These are phyloP conservation scores for Aselliscus stoliczkanus DNA, from an alignment of 2,797 vertebrate genomes.

Conservation along the genomic window DNA sequence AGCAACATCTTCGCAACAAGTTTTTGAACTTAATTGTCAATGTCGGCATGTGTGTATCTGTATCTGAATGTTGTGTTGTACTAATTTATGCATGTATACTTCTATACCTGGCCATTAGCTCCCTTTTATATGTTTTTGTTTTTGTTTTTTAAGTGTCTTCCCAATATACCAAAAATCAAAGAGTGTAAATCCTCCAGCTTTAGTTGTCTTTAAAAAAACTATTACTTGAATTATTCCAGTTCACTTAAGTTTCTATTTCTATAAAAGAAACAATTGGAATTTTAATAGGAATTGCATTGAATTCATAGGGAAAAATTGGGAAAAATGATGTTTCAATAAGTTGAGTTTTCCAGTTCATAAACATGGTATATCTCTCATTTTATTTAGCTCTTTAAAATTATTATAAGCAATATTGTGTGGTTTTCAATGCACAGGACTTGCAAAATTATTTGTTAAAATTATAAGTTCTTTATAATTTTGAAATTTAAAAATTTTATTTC, in stretches of 20 bases:
- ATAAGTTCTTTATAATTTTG: not conserved
- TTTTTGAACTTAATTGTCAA: too few species aligned
- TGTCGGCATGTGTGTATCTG: not conserved
- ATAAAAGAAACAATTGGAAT: not conserved
- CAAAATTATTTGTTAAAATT: not conserved
- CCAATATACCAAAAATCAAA: not conserved
- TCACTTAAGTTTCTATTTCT: not conserved
- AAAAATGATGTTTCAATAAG: not conserved
- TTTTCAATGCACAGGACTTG: not conserved
- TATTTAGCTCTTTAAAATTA: not conserved
- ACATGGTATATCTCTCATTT: not conserved
- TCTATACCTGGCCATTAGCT: not conserved
- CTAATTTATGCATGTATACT: not conserved
- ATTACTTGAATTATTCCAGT: not conserved
- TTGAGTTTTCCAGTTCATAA: not conserved
- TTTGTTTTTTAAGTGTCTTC: not conserved
- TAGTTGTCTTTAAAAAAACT: not conserved
- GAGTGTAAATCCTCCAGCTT: not conserved
- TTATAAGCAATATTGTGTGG: not conserved
- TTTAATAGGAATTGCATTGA: not conserved
- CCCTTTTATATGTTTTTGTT: not conserved
- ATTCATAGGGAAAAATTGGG: not conserved
- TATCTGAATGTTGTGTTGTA: not conserved
- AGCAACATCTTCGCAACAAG: too few species aligned
- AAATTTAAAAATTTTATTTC: not conserved